phyloP scores from a whole-genome alignment of 2,797 vertebrate species.

The Melanotaenia boesemani region DNA sequence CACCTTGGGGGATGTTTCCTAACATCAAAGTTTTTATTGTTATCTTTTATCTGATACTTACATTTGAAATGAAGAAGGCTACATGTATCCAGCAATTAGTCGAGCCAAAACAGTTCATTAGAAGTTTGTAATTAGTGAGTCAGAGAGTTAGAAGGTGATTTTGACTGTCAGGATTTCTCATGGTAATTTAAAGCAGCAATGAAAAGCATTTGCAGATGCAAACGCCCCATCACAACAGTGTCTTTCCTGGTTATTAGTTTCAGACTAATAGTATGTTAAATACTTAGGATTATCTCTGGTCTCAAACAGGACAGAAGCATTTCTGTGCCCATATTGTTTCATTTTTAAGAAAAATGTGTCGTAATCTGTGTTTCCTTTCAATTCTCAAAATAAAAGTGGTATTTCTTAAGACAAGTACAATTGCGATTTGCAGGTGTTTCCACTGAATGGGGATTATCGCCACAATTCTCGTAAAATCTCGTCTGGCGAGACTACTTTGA shows the following conservation, averaged over 20 bases:
- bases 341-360: neutral
- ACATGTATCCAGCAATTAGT: constrained; percentile 38
- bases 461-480: no score
- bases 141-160: constrained; percentile 8
- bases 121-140: constrained; percentile 12
- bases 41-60: no score
- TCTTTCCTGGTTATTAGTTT: neutral
- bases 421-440: no score
- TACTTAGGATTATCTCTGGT: neutral
- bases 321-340: neutral
- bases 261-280: neutral
- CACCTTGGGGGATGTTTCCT: no score
- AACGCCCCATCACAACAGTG: neutral
- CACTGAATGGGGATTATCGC: no score
- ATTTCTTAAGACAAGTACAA: no score
- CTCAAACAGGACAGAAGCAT: constrained; percentile 1
- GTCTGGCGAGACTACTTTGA: no score
- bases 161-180: constrained; percentile 2
- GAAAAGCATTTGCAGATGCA: constrained; percentile 4
- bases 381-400: no score
- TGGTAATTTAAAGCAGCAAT: constrained; percentile 2
- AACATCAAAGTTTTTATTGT: no score
- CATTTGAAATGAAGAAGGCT: constrained; percentile 42
- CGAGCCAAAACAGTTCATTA: constrained; percentile 18
- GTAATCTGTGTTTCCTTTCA: neutral